These are phyloP conservation scores for Amblyraja radiata DNA, from an alignment of 2,797 vertebrate species.

Conservation along the genomic window DNA sequence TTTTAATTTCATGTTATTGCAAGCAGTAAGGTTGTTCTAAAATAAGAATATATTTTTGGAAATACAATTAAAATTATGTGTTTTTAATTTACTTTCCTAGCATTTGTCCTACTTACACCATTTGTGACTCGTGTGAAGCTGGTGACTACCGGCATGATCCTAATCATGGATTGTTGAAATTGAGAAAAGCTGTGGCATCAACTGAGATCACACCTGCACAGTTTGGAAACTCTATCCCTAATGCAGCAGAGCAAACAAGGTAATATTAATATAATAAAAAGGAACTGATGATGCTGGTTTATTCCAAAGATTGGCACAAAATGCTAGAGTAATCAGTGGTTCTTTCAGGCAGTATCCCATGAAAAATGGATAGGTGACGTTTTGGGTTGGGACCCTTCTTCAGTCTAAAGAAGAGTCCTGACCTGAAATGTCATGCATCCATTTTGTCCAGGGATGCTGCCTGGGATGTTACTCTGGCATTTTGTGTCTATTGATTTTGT, in stretches of 20 bases:
- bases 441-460: no score
- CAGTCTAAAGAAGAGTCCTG: no score
- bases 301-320: no score
- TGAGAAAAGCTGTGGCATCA: constrained; percentile 68
- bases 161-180: constrained; percentile 79
- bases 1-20: not conserved
- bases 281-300: no score
- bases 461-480: no score
- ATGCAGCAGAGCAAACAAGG: constrained; percentile 62
- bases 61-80: not conserved
- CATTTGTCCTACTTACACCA: constrained; percentile 81
- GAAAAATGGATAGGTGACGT: no score
- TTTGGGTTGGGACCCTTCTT: no score
- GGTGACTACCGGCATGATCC: constrained; percentile 77
- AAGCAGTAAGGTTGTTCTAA: not conserved
- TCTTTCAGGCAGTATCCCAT: no score
- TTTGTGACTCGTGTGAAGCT: constrained; percentile 78
- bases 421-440: no score
- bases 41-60: not conserved
- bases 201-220: constrained; percentile 49
- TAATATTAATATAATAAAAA: constrained; percentile 42
- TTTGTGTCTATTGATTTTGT: no score
- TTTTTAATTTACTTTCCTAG: not conserved
- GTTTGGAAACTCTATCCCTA: constrained; percentile 61
- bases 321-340: no score